Evolutionary conservation across 1,140 invertebrate species (phyloP).

Genomic region (Hetaerina americana): DNA sequence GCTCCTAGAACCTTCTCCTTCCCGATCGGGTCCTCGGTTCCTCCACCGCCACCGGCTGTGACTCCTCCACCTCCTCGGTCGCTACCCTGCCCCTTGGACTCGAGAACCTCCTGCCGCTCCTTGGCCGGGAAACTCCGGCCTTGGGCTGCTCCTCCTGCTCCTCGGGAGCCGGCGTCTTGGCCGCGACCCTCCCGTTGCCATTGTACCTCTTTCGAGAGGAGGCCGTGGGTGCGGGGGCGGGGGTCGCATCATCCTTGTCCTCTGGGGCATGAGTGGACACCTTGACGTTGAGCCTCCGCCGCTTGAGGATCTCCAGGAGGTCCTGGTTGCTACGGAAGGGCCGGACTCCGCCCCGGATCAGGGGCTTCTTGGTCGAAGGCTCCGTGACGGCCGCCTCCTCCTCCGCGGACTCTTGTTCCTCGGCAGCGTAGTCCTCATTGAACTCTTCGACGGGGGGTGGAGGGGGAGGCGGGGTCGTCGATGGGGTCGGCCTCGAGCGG

Average conservation of each 20-base stretch:
- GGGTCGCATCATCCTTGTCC: not conserved
- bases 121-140: not conserved
- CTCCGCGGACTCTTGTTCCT: not conserved
- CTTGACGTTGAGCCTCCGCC: not conserved
- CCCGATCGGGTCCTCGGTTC: not conserved
- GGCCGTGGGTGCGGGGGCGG: not conserved
- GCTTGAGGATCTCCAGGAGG: not conserved
- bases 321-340: constrained; percentile 2
- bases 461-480: not conserved
- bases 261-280: constrained; percentile 1
- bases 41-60: not conserved
- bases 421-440: not conserved
- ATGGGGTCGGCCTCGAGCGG: not conserved
- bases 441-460: not conserved
- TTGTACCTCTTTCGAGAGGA: not conserved
- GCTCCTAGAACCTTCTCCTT: not conserved
- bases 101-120: not conserved
- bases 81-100: not conserved
- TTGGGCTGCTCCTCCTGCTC: not conserved
- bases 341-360: not conserved
- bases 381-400: not conserved
- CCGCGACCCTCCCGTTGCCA: not conserved
- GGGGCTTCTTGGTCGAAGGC: not conserved
- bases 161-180: not conserved
- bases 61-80: not conserved